These are phyloP conservation scores for Meloidogyne exigua DNA, from an alignment of 1,140 invertebrate species.

Conservation along the genomic window DNA sequence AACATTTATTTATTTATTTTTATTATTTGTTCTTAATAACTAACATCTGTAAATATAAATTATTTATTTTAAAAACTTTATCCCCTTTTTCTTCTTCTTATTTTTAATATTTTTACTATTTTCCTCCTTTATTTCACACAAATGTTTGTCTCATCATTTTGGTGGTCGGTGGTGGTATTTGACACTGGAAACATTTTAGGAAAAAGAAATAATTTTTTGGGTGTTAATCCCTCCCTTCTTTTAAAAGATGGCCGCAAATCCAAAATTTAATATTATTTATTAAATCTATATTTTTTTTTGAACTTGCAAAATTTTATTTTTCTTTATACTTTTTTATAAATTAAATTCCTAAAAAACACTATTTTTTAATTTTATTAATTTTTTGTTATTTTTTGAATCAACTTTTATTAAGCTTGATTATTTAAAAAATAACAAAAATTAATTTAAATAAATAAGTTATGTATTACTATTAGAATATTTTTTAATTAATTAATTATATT, in stretches of 20 bases:
- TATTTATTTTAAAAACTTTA: too few relatives aligned
- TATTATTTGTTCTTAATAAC: not conserved
- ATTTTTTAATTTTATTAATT: not conserved
- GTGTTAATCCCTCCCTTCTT: not conserved
- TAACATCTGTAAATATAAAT: not conserved
- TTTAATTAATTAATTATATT: too few relatives aligned
- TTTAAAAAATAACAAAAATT: too few relatives aligned
- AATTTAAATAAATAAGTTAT: too few relatives aligned
- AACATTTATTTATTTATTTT: too few relatives aligned
- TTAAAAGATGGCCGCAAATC: not conserved
- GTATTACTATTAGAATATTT: too few relatives aligned
- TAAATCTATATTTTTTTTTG: not conserved
- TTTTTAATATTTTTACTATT: not conserved
- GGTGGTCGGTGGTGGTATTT: not conserved
- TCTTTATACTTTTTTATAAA: not conserved
- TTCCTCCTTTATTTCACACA: not conserved
- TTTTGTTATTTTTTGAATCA: not conserved
- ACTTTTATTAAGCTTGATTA: too few relatives aligned
- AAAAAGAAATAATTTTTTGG: not conserved
- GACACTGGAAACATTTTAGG: not conserved
- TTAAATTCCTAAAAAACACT: not conserved
- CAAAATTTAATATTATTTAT: not conserved
- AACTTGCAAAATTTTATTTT: not conserved
- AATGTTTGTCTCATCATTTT: conserved; percentile 2
- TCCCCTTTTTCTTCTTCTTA: not conserved